Percentiles rank a stretch among this genome's conserved stretches.
These are phyloP conservation scores for Tridacna gigas DNA, from an alignment of 2,888 invertebrate species.

Conservation along the genomic window DNA sequence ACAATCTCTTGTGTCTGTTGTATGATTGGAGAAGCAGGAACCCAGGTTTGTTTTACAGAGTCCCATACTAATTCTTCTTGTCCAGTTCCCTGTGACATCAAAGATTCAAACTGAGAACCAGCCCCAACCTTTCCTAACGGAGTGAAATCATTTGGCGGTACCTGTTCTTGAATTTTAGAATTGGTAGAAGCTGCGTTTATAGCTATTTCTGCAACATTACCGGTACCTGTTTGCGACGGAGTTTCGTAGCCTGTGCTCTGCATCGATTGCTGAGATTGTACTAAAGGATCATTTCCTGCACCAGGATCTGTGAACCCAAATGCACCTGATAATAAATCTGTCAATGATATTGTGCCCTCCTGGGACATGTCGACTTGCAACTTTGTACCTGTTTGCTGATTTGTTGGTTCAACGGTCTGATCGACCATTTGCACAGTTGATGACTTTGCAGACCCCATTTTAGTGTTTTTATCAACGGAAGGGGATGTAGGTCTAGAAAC, in stretches of 20 bases:
- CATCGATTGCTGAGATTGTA: too few species aligned
- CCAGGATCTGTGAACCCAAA: slow-evolving; percentile 2
- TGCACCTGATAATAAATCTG: slow-evolving; percentile 32
- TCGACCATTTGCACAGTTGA: slow-evolving; percentile 8
- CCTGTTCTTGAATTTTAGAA: background rate
- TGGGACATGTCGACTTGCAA: background rate
- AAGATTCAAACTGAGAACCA: slow-evolving; percentile 24
- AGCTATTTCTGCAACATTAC: background rate
- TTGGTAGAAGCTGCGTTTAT: background rate
- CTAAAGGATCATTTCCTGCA: background rate
- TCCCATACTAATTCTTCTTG: slow-evolving; percentile 29
- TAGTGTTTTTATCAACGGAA: background rate
- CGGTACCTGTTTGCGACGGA: background rate
- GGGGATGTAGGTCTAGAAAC: background rate
- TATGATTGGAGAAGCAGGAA: background rate
- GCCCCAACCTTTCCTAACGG: slow-evolving; percentile 40
- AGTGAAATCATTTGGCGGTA: slow-evolving; percentile 21
- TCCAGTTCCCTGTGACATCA: slow-evolving; percentile 4
- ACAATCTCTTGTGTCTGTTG: background rate
- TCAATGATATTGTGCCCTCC: slow-evolving; percentile 46
- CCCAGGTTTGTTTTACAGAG: background rate
- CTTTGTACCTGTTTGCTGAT: background rate
- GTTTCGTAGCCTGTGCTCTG: slow-evolving; percentile 5
- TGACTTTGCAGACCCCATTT: background rate
- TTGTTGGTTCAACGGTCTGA: background rate